Base-by-base conservation (phyloP, 2,113 vertebrate species). In the Ibidorhyncha struthersii region DNA sequence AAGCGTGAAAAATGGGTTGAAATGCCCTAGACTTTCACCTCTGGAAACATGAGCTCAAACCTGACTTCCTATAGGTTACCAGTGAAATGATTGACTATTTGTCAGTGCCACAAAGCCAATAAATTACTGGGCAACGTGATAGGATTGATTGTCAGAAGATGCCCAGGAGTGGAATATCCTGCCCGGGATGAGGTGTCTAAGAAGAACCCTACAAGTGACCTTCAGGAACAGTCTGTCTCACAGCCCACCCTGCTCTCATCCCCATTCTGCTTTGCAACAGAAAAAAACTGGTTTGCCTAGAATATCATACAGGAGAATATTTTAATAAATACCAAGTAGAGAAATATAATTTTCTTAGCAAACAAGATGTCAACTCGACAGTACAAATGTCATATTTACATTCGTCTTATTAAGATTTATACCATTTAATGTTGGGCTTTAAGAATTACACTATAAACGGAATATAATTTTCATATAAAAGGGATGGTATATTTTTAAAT, bases 371-470 rank as follows among this genome's bases (percentile, higher is more conserved):
- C 97, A 98, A 59, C 41, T 96, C 53, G 18, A 90, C 70, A 95
- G 95, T 88, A 93, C 90, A 89, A 97, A 97, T 95, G 90, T 95
- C 93, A 96, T 97, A 97, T 98, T 98, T 97, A 94, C 83, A 94
- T 97, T 96, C 79, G 70, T 97, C 97, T 96, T 97, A 98, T 97
- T 97, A 98, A 97, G 97, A 98, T 95, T 97, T 97, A 97, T 96
- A 94, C 84, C 73, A 83, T 93, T 97, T 97, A 98, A 97, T 96
- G 91, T 47, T 91, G 93, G 92, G 93, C 56, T 96, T 97, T 95
- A 97, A 96, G 93, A 96, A 97, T 95, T 90, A 56, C 86, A 86
- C 89, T 86, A 97, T 97, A 98, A 98, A 98, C n/a, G 90, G 96
- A 97, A 96, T 95, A 92, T 93, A 89, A 95, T 98, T 96, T 97